These are phyloP conservation scores for Psammodynastes pulverulentus DNA, from an alignment of 2,113 vertebrate genomes.

Conservation along the genomic window DNA sequence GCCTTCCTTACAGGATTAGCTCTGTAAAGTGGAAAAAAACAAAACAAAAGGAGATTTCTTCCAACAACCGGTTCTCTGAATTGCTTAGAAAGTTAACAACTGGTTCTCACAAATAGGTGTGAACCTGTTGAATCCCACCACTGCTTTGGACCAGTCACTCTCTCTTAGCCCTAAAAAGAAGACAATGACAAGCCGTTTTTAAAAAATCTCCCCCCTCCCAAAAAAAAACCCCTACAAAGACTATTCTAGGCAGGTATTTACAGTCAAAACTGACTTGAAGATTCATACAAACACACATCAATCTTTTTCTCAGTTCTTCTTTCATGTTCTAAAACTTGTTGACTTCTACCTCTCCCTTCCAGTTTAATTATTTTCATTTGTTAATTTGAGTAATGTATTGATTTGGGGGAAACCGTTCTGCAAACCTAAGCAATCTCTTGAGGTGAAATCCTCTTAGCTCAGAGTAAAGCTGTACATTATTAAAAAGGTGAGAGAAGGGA, in stretches of 20 bases:
- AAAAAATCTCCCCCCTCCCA: background rate
- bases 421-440: background rate
- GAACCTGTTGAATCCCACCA: too few species aligned
- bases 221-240: background rate
- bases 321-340: conserved; percentile 10
- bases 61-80: too few species aligned
- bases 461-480: background rate
- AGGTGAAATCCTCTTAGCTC: background rate
- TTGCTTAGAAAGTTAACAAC: too few species aligned
- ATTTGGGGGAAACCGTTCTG: background rate
- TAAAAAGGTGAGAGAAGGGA: too few species aligned
- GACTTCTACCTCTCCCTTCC: background rate
- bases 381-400: conserved; percentile 5
- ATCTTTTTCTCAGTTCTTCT: background rate
- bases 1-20: too few species aligned
- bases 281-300: background rate
- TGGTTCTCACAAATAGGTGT: too few species aligned
- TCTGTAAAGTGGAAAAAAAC: too few species aligned
- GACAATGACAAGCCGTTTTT: background rate
- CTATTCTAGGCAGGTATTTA: background rate
- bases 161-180: background rate
- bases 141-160: too few species aligned
- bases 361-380: conserved; percentile 36
- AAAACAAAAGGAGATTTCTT: too few species aligned
- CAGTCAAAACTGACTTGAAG: background rate